Conservation (phyloP, 2,888 invertebrate species). For the Drosophila cognata region DNA sequence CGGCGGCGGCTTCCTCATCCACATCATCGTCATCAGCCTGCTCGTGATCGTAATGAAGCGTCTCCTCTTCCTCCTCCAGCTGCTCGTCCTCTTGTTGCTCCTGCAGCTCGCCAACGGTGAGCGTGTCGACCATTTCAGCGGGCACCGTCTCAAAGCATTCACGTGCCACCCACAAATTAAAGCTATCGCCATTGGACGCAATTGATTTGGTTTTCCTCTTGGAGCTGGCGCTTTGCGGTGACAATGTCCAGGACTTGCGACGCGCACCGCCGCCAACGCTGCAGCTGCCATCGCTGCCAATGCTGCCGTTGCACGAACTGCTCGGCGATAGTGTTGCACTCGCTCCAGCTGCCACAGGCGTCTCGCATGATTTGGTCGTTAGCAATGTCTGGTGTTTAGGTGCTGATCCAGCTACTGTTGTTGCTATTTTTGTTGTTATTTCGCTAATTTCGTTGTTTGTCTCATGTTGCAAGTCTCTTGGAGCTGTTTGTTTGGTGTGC, state of each 20-base stretch:
- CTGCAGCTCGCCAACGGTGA: slow-evolving; percentile 67
- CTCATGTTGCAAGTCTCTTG: slow-evolving; percentile 54
- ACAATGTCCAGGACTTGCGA: slow-evolving; percentile 82
- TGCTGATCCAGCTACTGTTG: slow-evolving; percentile 3
- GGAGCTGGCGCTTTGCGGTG: slow-evolving; percentile 85
- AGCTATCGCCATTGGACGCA: slow-evolving; percentile 63
- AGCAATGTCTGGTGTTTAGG: slow-evolving; percentile 72
- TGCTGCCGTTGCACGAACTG: slow-evolving; percentile 80
- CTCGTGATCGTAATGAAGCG: slow-evolving; percentile 46
- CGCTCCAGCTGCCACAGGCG: slow-evolving; percentile 54
- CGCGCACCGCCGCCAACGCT: slow-evolving; percentile 81
- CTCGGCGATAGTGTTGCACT: slow-evolving; percentile 73
- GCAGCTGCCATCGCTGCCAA: slow-evolving; percentile 79
- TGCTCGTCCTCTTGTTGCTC: slow-evolving; percentile 55
- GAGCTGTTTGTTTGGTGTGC: slow-evolving; percentile 31
- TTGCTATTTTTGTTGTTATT: neutral
- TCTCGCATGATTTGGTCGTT: slow-evolving; percentile 80
- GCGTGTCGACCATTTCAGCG: slow-evolving; percentile 80
- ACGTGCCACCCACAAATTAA: slow-evolving; percentile 84
- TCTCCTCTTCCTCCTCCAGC: slow-evolving; percentile 63
- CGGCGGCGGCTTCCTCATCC: slow-evolving; percentile 77
- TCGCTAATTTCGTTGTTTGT: slow-evolving; percentile 56
- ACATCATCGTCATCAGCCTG: slow-evolving; percentile 62
- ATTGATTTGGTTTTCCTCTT: slow-evolving; percentile 88
- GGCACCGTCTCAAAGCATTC: slow-evolving; percentile 84